Percentiles rank a stretch among this genome's conserved stretches.
Evolutionary conservation across 1,140 invertebrate genomes (phyloP).

Genomic region (Megalonaias nervosa): DNA sequence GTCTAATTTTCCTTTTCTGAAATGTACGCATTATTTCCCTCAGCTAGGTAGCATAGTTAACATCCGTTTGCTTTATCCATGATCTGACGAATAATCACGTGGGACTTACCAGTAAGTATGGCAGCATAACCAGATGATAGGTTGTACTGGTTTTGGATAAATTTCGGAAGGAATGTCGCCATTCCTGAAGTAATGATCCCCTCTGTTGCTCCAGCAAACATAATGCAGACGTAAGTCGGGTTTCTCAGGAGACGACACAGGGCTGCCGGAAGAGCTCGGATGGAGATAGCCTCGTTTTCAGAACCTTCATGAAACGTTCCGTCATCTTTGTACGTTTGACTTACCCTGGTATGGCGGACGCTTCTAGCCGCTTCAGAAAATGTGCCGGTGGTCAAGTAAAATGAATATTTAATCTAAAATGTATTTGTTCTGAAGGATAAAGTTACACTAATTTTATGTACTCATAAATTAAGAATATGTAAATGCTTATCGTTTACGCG

Average conservation of each 20-base stretch:
- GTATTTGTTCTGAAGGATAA: too few species aligned
- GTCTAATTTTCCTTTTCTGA: background rate
- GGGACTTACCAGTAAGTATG: conserved; percentile 79
- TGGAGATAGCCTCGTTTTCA: conserved; percentile 19
- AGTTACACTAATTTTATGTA: too few species aligned
- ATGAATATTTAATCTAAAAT: background rate
- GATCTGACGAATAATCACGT: background rate
- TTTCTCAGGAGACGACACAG: conserved; percentile 76
- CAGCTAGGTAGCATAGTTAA: background rate
- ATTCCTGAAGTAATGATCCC: conserved; percentile 84
- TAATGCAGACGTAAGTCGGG: conserved; percentile 85
- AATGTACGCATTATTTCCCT: background rate
- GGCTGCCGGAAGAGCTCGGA: conserved; percentile 22
- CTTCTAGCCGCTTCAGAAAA: conserved; percentile 35
- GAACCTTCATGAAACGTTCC: background rate
- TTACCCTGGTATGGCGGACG: conserved; percentile 74
- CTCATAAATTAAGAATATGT: too few species aligned
- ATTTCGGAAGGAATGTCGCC: conserved; percentile 86
- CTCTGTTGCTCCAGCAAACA: conserved; percentile 81
- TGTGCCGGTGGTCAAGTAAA: conserved; percentile 5
- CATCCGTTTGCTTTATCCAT: background rate
- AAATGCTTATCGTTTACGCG: too few species aligned
- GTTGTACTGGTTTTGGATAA: conserved; percentile 85
- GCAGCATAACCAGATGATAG: conserved; percentile 82
- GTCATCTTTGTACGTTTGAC: conserved; percentile 77